Evolutionary conservation across 2,797 vertebrate genomes (phyloP).

Genomic region (Squalus acanthias): DNA sequence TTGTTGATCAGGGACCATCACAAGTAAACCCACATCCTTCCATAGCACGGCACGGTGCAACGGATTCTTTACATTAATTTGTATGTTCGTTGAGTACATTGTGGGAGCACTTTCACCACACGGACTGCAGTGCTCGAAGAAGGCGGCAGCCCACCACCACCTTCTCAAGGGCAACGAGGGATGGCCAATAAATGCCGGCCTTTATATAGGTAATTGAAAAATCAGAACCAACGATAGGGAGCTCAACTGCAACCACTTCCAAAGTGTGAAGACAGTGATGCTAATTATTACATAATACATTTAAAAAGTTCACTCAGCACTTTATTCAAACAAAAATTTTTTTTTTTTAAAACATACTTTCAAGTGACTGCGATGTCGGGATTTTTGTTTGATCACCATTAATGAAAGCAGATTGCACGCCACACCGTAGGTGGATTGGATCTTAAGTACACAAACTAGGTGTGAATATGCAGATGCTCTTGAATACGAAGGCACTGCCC

Average conservation of each 20-base stretch:
- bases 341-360: not conserved
- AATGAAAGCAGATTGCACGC: not conserved
- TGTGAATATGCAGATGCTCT: not conserved
- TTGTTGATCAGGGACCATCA: not conserved
- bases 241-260: not conserved
- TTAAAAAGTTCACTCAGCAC: not conserved
- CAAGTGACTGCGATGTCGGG: too few species aligned
- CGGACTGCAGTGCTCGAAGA: not conserved
- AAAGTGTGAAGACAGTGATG: not conserved
- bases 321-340: not conserved
- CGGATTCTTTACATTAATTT: not conserved
- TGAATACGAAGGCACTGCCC: not conserved
- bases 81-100: not conserved
- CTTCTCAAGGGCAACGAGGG: not conserved
- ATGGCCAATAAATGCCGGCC: not conserved
- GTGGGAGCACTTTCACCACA: not conserved
- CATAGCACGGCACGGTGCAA: not conserved
- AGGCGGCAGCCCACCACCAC: not conserved
- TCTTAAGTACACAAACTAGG: not conserved
- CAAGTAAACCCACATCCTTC: not conserved
- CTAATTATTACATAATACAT: not conserved
- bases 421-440: not conserved
- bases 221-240: not conserved
- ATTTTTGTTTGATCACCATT: not conserved
- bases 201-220: not conserved